Evolutionary conservation across 2,113 vertebrate species (phyloP), one percentile per base, ranked within the genome.

Genomic region (Festucalex cinctus): DNA sequence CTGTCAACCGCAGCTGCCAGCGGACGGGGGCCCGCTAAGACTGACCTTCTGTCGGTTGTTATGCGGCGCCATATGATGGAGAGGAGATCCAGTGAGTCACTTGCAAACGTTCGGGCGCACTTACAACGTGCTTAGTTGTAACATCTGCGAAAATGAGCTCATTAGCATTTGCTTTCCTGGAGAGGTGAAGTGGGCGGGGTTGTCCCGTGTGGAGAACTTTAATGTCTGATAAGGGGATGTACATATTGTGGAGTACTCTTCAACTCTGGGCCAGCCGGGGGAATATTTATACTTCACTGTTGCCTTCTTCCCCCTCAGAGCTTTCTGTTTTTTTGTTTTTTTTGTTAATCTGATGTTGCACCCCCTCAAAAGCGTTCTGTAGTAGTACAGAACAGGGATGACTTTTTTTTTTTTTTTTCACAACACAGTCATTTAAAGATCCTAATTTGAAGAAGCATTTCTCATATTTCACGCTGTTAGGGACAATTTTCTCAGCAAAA

Each of bases 211-310:
- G 26, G 6, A 17, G 54, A 28, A 17, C 26, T 57, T 57, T 57
- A 57, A 57, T 17, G 51, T 24, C 20, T 51, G 48, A 51, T 51
- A 51, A 51, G 48, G 48, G n/a, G 48, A 22, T 9, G 48, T 51
- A 7, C n/a, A 65, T 68, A 75, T 76, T 74, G 62, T 75, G 77
- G 89, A 88, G 86, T 87, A 62, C 83, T 85, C 88, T 92, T 51
- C 91, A 92, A 84, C 83, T 80, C 83, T 71, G 79, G 85, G 91
- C 91, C 92, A 93, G 88, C 84, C 81, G 71, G 84, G 81, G 73
- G 76, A 90, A 92, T 84, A 90, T 91, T 93, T 90, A 84, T 88
- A 86, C 91, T 90, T 85, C 1, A 69, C 48, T 24, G 60, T 82
- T 69, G 73, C 82, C 74, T 82, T 76, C 60, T 61, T 67, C 78